Conservation (phyloP, 2,888 invertebrate genomes). For the Piscicola geometra region DNA sequence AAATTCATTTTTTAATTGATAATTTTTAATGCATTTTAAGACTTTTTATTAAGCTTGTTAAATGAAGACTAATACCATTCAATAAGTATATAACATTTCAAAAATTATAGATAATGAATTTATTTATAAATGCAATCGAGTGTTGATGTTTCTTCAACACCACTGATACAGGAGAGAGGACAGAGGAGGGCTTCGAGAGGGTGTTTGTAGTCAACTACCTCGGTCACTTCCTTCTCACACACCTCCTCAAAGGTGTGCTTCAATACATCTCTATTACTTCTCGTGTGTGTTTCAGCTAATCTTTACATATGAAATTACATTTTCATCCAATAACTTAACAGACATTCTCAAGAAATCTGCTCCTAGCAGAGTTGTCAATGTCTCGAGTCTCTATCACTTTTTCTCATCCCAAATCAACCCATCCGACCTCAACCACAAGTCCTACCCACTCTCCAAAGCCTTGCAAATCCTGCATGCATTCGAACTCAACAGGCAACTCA, state of each 20-base stretch:
- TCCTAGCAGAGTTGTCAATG: constrained; percentile 45
- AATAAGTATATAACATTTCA: too few relatives aligned
- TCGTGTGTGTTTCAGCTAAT: too few relatives aligned
- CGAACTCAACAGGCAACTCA: constrained; percentile 49
- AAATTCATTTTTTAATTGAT: too few relatives aligned
- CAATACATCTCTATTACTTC: too few relatives aligned
- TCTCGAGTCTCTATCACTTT: constrained; percentile 46
- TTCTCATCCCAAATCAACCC: constrained; percentile 44
- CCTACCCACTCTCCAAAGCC: constrained; percentile 52
- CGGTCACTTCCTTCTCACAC: constrained; percentile 86
- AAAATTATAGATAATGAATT: too few relatives aligned
- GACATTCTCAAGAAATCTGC: constrained; percentile 37
- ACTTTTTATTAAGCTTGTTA: too few relatives aligned
- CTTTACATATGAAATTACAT: too few relatives aligned
- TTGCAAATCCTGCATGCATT: constrained; percentile 52
- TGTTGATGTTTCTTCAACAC: too few relatives aligned
- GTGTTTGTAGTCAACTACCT: constrained; percentile 90
- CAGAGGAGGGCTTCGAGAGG: constrained; percentile 72
- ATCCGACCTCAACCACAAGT: constrained; percentile 43
- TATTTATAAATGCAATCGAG: too few relatives aligned
- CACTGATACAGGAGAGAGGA: not conserved
- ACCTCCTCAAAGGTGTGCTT: constrained; percentile 64
- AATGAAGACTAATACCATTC: too few relatives aligned
- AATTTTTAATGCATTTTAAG: too few relatives aligned
- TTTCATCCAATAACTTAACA: too few relatives aligned